Conservation (phyloP, 2,888 invertebrate species). For the Mythimna albipuncta region DNA sequence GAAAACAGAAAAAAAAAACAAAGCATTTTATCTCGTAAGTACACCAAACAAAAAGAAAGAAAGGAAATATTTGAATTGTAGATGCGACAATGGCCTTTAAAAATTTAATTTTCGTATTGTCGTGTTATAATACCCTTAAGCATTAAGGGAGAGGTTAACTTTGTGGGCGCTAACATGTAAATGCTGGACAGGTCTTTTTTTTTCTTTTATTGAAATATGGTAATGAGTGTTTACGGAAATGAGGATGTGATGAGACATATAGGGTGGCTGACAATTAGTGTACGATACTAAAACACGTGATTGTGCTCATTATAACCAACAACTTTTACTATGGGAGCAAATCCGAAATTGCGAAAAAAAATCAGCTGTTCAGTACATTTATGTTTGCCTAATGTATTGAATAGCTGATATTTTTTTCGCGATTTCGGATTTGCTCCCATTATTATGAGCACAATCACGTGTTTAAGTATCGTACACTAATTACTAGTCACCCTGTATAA, state of each 20-base stretch:
- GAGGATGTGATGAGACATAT: slow-evolving; percentile 16
- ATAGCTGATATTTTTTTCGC: too few species aligned
- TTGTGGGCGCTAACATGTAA: slow-evolving; percentile 43
- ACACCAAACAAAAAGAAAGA: slow-evolving; percentile 55
- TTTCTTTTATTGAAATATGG: slow-evolving; percentile 36
- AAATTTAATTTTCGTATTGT: slow-evolving; percentile 63
- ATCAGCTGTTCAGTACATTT: too few species aligned
- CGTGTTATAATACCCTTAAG: slow-evolving; percentile 49
- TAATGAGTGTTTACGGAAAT: slow-evolving; percentile 41
- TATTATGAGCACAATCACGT: too few species aligned
- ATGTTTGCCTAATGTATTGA: too few species aligned
- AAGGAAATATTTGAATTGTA: slow-evolving; percentile 65
- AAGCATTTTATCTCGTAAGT: slow-evolving; percentile 62
- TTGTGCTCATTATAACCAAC: too few species aligned
- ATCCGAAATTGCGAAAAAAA: too few species aligned
- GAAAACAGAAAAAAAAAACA: slow-evolving; percentile 53
- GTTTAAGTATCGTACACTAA: too few species aligned
- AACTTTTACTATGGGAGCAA: too few species aligned
- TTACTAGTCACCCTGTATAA: not conserved
- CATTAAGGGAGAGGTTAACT: slow-evolving; percentile 42
- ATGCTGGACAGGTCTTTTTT: slow-evolving; percentile 38
- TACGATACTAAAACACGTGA: too few species aligned
- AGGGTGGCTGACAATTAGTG: too few species aligned
- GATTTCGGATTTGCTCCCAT: too few species aligned
- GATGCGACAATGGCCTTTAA: slow-evolving; percentile 64